Evolutionary conservation across 1,140 invertebrate species (phyloP).

Genomic region (Zaprionus gabonicus): DNA sequence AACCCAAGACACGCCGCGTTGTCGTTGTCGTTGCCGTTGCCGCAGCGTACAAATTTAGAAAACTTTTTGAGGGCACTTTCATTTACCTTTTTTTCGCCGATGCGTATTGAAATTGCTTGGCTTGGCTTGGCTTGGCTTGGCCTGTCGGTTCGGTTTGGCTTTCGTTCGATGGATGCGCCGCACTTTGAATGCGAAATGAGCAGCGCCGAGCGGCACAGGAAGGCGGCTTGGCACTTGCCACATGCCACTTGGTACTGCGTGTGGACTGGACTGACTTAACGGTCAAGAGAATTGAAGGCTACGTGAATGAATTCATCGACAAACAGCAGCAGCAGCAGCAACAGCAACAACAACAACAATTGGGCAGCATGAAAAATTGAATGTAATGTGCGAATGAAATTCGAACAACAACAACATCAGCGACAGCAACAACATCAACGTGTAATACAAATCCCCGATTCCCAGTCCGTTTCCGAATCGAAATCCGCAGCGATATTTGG

Average conservation of each 20-base stretch:
- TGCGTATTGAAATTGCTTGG: slow-evolving; percentile 76
- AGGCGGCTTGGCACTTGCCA: slow-evolving; percentile 33
- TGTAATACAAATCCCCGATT: slow-evolving; percentile 40
- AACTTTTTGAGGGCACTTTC: slow-evolving; percentile 82
- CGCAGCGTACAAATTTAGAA: slow-evolving; percentile 77
- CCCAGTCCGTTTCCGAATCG: slow-evolving; percentile 3
- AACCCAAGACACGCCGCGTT: slow-evolving; percentile 49
- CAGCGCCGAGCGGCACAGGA: slow-evolving; percentile 26
- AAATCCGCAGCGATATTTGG: slow-evolving; percentile 50
- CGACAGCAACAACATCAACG: slow-evolving; percentile 32
- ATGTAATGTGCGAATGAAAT: slow-evolving; percentile 79
- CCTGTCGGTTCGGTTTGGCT: slow-evolving; percentile 61
- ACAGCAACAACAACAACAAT: slow-evolving; percentile 1
- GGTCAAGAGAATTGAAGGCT: slow-evolving; percentile 69
- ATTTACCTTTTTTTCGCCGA: slow-evolving; percentile 79
- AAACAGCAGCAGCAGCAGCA: slow-evolving; percentile 22
- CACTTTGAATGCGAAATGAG: slow-evolving; percentile 79
- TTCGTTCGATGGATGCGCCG: slow-evolving; percentile 79
- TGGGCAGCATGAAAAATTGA: slow-evolving; percentile 71
- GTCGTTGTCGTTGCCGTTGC: neutral
- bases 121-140: slow-evolving; percentile 1
- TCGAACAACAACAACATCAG: slow-evolving; percentile 45
- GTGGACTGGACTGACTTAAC: slow-evolving; percentile 50
- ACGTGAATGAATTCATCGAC: slow-evolving; percentile 78
- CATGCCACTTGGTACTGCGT: slow-evolving; percentile 27